A percentile compares a stretch with the other conserved stretches of the same genome.
Conservation (phyloP, 2,888 invertebrate genomes). For the Barypeithes pellucidus region DNA sequence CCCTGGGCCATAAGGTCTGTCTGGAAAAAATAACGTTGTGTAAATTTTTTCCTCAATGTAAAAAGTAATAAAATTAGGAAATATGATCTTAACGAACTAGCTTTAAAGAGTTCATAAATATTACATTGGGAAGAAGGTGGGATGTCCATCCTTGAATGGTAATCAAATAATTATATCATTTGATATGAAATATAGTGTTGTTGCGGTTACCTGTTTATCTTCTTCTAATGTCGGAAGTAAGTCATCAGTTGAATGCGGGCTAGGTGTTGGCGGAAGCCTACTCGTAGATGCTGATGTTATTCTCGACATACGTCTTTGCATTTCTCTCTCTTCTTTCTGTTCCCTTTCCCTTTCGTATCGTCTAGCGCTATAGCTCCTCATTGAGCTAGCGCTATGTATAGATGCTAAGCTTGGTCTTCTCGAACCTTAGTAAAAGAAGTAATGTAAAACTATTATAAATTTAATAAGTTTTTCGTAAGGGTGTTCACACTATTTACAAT, state of each 20-base stretch:
- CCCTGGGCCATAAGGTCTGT: conserved; percentile 59
- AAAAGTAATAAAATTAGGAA: too few relatives aligned
- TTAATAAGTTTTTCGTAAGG: too few relatives aligned
- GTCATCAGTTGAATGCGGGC: conserved; percentile 89
- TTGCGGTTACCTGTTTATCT: conserved; percentile 78
- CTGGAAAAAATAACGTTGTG: conserved; percentile 57
- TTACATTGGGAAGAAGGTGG: too few relatives aligned
- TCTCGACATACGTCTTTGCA: conserved; percentile 83
- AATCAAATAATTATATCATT: too few relatives aligned
- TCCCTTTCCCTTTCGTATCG: conserved; percentile 87
- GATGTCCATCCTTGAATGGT: too few relatives aligned
- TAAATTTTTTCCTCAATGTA: neutral
- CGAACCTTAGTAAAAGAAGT: conserved; percentile 76
- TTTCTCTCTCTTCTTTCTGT: conserved; percentile 86
- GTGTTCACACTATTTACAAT: too few relatives aligned
- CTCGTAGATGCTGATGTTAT: conserved; percentile 72
- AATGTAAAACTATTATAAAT: conserved; percentile 3
- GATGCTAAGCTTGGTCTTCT: conserved; percentile 91
- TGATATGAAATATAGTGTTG: too few relatives aligned
- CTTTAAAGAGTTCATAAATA: too few relatives aligned
- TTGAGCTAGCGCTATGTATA: conserved; percentile 87
- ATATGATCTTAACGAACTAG: too few relatives aligned
- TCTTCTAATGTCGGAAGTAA: conserved; percentile 86
- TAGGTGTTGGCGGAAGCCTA: conserved; percentile 80
- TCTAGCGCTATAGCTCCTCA: conserved; percentile 86